Percentiles rank a stretch among this genome's conserved stretches.
Evolutionary conservation across 2,888 invertebrate species (phyloP).

Genomic region (Ptychoptera albimana): DNA sequence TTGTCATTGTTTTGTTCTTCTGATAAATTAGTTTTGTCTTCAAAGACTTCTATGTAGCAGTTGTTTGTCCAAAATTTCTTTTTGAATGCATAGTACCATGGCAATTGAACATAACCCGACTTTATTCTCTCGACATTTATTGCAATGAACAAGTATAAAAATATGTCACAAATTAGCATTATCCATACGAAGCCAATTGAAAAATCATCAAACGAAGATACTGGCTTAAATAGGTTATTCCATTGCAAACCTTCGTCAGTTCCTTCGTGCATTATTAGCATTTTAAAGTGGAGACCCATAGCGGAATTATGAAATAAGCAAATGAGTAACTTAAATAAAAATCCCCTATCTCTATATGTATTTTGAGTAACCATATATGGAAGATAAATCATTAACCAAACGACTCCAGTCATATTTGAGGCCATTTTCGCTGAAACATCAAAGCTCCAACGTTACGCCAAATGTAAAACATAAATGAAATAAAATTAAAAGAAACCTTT

Average conservation of each 20-base stretch:
- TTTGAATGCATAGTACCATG: conserved; percentile 62
- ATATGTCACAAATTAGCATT: conserved; percentile 43
- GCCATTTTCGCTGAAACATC: conserved; percentile 49
- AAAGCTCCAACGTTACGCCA: no score
- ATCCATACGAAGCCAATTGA: conserved; percentile 53
- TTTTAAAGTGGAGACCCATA: conserved; percentile 62
- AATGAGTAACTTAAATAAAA: conserved; percentile 41
- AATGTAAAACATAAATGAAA: no score
- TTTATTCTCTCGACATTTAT: conserved; percentile 74
- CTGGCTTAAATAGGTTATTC: conserved; percentile 41
- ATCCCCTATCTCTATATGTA: conserved; percentile 45
- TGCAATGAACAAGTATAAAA: conserved; percentile 58
- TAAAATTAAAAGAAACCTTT: no score
- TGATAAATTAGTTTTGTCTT: conserved; percentile 14
- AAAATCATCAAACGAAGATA: conserved; percentile 49
- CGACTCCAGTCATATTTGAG: conserved; percentile 54
- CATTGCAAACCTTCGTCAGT: conserved; percentile 42
- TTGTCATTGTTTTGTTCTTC: conserved; percentile 1
- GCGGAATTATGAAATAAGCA: conserved; percentile 62
- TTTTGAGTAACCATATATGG: conserved; percentile 53
- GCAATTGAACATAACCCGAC: conserved; percentile 79
- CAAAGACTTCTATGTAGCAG: conserved; percentile 13
- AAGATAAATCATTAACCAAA: conserved; percentile 59
- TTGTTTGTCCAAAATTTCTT: conserved; percentile 34
- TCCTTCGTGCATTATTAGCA: conserved; percentile 48